Base-by-base conservation (phyloP, 2,888 invertebrate genomes). In the Mimas tiliae region DNA sequence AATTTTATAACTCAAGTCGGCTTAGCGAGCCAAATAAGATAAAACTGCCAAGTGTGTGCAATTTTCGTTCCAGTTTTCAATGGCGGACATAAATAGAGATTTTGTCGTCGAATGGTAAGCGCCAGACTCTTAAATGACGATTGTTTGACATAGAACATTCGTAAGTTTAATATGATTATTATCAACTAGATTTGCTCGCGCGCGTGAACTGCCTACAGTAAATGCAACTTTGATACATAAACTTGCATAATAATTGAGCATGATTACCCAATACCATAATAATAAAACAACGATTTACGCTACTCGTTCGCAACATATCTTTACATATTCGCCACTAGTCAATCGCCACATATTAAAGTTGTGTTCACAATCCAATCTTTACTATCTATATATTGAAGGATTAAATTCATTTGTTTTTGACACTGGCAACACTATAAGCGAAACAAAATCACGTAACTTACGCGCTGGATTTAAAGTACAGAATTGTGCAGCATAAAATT, bases 331-430 rank as follows among this genome's bases (percentile, higher is more conserved):
- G 66, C 53, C 14, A 45, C 62, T 11, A 58, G 38, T 58, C 58
- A 58, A 19, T 58, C 58, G 58, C 21, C n/a, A 55, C 27, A 27
- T 27, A 38, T 9, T 42, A 58, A 58, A 19, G 58, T 42, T 19
- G 38, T 14, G 58, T 42, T 19, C 42, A 58, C 58, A 63, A 48
- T 63, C 48, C 48, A 6, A 48, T 48, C 65, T 68, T 71, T 70
- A 73, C 70, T 69, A 69, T 73, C 74, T 65, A 74, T 76, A 76
- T 71, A 71, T 73, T 71, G 71, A 73, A 69, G 70, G 74, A 74
- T 76, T 74, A 74, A 45, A 42, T 47, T 65, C 42, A 68, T 58
- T 68, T 65, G 55, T 65, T 62, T 53, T 50, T 58, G 55, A 58
- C 58, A 42, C 11, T n/a, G 48, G 11, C 1, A 19, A 38, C n/a